phyloP scores from a whole-genome alignment of 2,113 vertebrate genomes.

The Dipodomys stephensi region DNA sequence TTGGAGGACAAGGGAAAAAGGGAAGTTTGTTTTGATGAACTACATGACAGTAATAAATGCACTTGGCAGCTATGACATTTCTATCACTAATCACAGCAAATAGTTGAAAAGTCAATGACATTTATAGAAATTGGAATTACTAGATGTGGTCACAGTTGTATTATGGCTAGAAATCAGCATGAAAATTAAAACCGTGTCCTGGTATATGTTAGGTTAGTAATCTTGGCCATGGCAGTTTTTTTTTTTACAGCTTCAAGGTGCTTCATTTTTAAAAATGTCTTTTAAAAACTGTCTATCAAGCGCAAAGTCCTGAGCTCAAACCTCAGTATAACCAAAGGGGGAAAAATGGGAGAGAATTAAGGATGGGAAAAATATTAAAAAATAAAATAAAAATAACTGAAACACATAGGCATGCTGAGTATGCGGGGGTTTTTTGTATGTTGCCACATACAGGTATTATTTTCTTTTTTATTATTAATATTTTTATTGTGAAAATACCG shows the following conservation, averaged over 20 bases:
- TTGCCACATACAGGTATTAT: too few relatives aligned
- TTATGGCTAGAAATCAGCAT: not conserved
- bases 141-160: not conserved
- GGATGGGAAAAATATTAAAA: not conserved
- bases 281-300: too few relatives aligned
- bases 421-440: not conserved
- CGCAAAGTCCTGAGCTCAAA: too few relatives aligned
- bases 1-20: not conserved
- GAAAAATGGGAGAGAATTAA: too few relatives aligned
- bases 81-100: slow-evolving; percentile 34
- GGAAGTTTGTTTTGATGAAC: not conserved
- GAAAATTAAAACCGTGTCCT: slow-evolving; percentile 33
- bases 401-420: not conserved
- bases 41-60: not conserved
- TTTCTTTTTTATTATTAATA: too few relatives aligned
- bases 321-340: too few relatives aligned
- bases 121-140: slow-evolving; percentile 42
- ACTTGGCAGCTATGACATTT: not conserved
- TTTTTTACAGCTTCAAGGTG: not conserved
- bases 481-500: too few relatives aligned
- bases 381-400: not conserved
- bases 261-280: not conserved
- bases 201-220: not conserved
- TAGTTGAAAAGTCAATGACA: not conserved
- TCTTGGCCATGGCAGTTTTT: not conserved